Evolutionary conservation across 2,797 vertebrate species (phyloP).

Genomic region (Meda fulgida): DNA sequence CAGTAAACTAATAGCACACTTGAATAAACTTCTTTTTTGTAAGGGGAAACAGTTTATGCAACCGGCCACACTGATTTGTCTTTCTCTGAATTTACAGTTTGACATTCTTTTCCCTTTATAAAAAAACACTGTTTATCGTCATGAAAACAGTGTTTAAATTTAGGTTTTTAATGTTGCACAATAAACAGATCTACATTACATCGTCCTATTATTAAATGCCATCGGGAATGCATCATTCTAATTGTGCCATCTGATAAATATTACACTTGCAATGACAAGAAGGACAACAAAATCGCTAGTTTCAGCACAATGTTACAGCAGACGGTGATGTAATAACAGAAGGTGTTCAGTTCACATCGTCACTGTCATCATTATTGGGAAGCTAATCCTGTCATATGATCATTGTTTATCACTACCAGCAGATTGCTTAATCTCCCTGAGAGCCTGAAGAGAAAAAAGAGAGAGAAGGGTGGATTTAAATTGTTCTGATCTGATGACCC

Average conservation of each 20-base stretch:
- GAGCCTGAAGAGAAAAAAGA: conserved; percentile 16
- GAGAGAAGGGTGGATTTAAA: conserved; percentile 18
- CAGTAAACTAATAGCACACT: too few relatives aligned
- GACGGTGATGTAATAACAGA: conserved; percentile 9
- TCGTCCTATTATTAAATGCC: neutral
- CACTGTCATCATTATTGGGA: conserved; percentile 13
- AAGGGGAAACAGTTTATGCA: too few relatives aligned
- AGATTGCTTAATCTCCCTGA: conserved; percentile 42
- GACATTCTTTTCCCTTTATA: neutral
- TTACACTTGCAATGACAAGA: neutral
- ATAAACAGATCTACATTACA: neutral
- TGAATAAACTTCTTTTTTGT: too few relatives aligned
- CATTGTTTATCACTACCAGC: conserved; percentile 31
- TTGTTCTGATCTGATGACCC: conserved; percentile 25
- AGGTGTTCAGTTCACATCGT: conserved; percentile 27
- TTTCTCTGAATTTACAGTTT: neutral
- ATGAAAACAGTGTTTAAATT: neutral
- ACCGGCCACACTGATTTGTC: neutral
- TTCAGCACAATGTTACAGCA: conserved; percentile 4
- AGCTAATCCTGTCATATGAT: conserved; percentile 33
- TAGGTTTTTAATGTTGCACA: neutral
- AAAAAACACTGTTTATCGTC: neutral
- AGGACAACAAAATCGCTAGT: neutral
- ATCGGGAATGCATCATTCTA: neutral
- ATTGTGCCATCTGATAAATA: neutral